Percentiles rank a stretch among this genome's conserved stretches.
phyloP scores from a whole-genome alignment of 37 sponge, comb jelly and placozoan genomes.

The Haliclona indistincta region DNA sequence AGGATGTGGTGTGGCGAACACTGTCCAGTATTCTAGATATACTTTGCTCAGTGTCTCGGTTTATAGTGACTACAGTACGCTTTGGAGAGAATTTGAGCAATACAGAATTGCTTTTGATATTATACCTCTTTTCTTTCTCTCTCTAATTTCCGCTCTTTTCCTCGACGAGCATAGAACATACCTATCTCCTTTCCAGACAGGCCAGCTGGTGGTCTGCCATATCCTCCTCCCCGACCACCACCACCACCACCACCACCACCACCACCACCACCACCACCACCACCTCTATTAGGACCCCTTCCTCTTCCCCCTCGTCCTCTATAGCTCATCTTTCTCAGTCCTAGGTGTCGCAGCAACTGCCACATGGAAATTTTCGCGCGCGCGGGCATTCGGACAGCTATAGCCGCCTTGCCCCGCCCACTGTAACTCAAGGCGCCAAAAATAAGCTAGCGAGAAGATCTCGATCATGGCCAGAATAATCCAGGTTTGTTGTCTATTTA shows the following conservation, averaged over 20 bases:
- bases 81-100: background rate
- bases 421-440: no score
- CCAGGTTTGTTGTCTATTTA: no score
- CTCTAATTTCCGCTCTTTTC: slow-evolving; percentile 27
- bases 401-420: no score
- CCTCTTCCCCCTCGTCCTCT: background rate
- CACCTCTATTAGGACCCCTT: background rate
- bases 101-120: background rate
- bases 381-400: no score
- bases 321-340: no score
- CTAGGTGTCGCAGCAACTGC: no score
- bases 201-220: slow-evolving; percentile 48
- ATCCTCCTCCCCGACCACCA: slow-evolving; percentile 46
- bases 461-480: no score
- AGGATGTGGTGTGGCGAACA: background rate
- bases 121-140: slow-evolving; percentile 58
- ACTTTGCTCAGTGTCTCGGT: slow-evolving; percentile 14
- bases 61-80: slow-evolving; percentile 51
- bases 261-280: slow-evolving; percentile 23
- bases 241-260: slow-evolving; percentile 45
- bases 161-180: slow-evolving; percentile 44
- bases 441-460: no score
- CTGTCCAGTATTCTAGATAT: slow-evolving; percentile 34
- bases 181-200: slow-evolving; percentile 70
- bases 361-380: no score